These are phyloP conservation scores for Shargacucullia verbasci DNA, from an alignment of 2,888 invertebrate genomes.

Conservation along the genomic window DNA sequence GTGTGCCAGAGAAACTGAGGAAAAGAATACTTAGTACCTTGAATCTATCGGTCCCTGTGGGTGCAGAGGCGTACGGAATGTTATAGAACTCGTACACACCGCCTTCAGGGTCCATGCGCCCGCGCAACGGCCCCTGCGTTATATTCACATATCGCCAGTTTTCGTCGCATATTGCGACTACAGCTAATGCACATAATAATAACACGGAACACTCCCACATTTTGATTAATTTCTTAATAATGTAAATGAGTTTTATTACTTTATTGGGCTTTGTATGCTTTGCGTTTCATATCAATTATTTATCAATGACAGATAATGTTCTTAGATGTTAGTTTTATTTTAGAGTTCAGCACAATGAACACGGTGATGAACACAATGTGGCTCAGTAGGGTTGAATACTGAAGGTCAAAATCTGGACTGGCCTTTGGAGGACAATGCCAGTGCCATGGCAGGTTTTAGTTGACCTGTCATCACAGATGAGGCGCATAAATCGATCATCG, in stretches of 20 bases:
- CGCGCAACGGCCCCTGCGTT: slow-evolving; percentile 65
- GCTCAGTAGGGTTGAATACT: too few species aligned
- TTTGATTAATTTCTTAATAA: background rate
- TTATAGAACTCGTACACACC: slow-evolving; percentile 65
- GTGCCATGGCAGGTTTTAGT: too few species aligned
- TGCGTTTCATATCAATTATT: slow-evolving; percentile 18
- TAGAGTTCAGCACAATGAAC: too few species aligned
- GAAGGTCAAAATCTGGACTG: too few species aligned
- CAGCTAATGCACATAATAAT: slow-evolving; percentile 11
- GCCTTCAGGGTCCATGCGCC: slow-evolving; percentile 56
- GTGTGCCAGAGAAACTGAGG: too few species aligned
- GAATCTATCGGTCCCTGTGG: slow-evolving; percentile 65
- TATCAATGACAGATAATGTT: too few species aligned
- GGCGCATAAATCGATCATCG: too few species aligned
- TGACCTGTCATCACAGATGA: too few species aligned
- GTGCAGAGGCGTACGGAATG: slow-evolving; percentile 75
- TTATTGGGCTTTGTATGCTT: background rate
- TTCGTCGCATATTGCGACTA: slow-evolving; percentile 21
- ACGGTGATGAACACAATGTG: too few species aligned
- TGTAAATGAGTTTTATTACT: background rate
- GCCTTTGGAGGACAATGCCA: too few species aligned
- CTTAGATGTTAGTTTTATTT: too few species aligned
- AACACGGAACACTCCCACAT: slow-evolving; percentile 28
- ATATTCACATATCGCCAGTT: slow-evolving; percentile 54
- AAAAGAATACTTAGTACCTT: slow-evolving; percentile 55